A percentile compares a stretch with the other conserved stretches of the same genome.
These are phyloP conservation scores for Dendrolimus kikuchii DNA, from an alignment of 1,140 invertebrate species.

Conservation along the genomic window DNA sequence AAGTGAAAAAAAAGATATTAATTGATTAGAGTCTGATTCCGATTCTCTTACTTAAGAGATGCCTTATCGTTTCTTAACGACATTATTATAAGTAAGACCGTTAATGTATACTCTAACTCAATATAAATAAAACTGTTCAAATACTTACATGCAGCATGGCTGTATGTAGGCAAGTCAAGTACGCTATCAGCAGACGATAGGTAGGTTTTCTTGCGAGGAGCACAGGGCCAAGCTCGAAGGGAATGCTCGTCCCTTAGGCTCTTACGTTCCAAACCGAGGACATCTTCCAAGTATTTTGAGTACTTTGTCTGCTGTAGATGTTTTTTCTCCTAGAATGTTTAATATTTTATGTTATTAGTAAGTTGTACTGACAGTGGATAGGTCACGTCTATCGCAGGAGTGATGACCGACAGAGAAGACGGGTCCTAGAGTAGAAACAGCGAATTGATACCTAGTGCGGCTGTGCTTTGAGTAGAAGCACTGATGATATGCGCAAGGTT, in stretches of 20 bases:
- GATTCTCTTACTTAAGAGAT: too few species aligned
- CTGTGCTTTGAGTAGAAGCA: too few species aligned
- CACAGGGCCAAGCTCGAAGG: conserved; percentile 41
- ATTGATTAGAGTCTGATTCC: too few species aligned
- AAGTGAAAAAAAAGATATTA: too few species aligned
- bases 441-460: too few species aligned
- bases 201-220: conserved; percentile 34
- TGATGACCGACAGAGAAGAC: not conserved
- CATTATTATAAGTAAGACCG: too few species aligned
- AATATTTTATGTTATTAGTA: not conserved
- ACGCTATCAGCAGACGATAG: conserved; percentile 54
- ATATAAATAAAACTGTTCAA: not conserved
- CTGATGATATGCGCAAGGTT: not conserved
- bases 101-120: too few species aligned
- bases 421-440: not conserved
- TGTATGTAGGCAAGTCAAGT: conserved; percentile 48
- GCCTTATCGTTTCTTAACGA: too few species aligned
- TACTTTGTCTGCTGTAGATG: conserved; percentile 40
- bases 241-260: not conserved
- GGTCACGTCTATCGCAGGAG: not conserved
- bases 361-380: not conserved
- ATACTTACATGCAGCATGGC: conserved; percentile 43
- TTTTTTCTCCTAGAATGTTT: conserved; percentile 27
- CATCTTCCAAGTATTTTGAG: conserved; percentile 31
- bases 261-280: conserved; percentile 29